Base-by-base conservation (phyloP, 1,140 invertebrate genomes). In the Procambarus virginalis region DNA sequence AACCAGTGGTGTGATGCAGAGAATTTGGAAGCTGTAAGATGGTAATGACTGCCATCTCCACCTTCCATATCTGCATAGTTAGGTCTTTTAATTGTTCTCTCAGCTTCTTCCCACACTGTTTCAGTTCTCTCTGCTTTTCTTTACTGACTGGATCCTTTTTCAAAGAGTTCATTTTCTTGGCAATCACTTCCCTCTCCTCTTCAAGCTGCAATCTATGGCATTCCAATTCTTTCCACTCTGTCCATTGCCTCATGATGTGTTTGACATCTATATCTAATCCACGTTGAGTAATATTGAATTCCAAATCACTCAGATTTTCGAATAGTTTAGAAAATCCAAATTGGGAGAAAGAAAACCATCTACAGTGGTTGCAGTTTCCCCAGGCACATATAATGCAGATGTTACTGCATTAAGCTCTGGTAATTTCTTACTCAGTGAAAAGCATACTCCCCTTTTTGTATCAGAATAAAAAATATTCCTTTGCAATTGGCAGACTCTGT, bases 321-420 rank as follows among this genome's bases (percentile, higher is more conserved):
- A 89, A 55, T 14, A 22, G 55, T 51, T 89, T 79, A 22, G 81
- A 78, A 84, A 83, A 45, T 89, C 81, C 48, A 89, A 48, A 68
- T 89, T 79, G 10, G 88, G 88, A 34, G 81, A 60, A 17, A 89
- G 64, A 60, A 84, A 55, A 64, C 81, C 20, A 78, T 73, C 80
- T 49, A 78, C n/a, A 48, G 51, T 78, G 77, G 58, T 49, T 79
- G 51, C 88, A 58, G 64, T 89, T 34, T 70, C 64, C 49, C 88
- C 88, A 34, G 88, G 73, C 46, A 89, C 75, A 84, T 84, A 84
- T 6, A 89, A 64, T 12, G 88, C 88, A 84, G 88, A 48, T 8
- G 55, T 84, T n/a, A 48, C 10, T 84, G 77, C 17, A 45, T 78
- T 55, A 10, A 51, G 45, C 10, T 22, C 46, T 60, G 22, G 73